These are phyloP conservation scores for Nysson spinosus DNA, from an alignment of 2,888 invertebrate species.

Conservation along the genomic window DNA sequence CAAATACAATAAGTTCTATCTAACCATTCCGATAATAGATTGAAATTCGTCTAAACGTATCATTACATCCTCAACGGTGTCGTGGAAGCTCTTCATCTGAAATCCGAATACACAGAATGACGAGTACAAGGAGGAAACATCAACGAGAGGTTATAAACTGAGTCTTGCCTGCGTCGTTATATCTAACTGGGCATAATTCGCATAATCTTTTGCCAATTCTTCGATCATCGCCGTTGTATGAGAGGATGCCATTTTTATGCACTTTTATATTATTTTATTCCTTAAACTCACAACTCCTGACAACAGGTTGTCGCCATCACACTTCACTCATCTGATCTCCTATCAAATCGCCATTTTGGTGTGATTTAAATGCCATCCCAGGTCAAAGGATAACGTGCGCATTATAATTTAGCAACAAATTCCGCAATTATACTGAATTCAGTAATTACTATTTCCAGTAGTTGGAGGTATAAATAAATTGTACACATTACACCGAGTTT, in stretches of 20 bases:
- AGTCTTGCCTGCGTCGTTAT: slow-evolving; percentile 67
- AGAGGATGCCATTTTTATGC: slow-evolving; percentile 35
- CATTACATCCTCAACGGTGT: slow-evolving; percentile 75
- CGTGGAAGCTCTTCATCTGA: slow-evolving; percentile 71
- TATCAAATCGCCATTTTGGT: slow-evolving; percentile 6
- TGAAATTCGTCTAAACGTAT: slow-evolving; percentile 76
- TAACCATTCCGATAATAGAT: slow-evolving; percentile 75
- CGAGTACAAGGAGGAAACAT: too few species aligned
- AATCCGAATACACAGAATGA: too few species aligned
- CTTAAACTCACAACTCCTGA: neutral
- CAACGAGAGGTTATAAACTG: slow-evolving; percentile 19
- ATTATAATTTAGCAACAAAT: too few species aligned
- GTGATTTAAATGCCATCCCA: too few species aligned
- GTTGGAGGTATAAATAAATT: too few species aligned
- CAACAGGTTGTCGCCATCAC: neutral
- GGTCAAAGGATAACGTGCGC: too few species aligned
- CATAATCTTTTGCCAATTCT: slow-evolving; percentile 72
- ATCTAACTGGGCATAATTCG: slow-evolving; percentile 68
- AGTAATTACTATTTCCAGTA: too few species aligned
- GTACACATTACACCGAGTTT: too few species aligned
- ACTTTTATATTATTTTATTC: slow-evolving; percentile 1
- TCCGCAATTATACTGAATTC: too few species aligned
- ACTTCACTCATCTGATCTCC: too few species aligned
- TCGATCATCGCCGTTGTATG: slow-evolving; percentile 59
- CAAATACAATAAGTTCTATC: neutral